Base-by-base conservation (phyloP, 1,140 invertebrate genomes). In the Scaptomyza montana region DNA sequence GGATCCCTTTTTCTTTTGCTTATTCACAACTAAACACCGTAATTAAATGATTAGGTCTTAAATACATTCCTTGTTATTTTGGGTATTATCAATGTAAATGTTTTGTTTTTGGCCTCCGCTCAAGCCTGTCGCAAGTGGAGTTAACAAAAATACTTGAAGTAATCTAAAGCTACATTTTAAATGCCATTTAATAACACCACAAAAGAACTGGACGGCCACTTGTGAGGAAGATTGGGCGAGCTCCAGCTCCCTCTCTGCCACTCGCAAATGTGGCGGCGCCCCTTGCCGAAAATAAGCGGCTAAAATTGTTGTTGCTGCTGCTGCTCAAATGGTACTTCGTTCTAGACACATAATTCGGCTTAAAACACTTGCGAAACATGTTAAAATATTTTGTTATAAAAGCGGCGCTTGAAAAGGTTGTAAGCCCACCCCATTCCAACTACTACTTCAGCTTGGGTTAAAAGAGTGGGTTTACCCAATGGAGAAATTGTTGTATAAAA, bases 351-450 rank as follows among this genome's bases (percentile, higher is more conserved):
- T 87, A 86, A 86, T 78, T 80, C 82, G 78, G 77, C 84, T 89
- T 87, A 82, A 86, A 86, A 86, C 82, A 86, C 82, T 86, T 86
- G 76, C 84, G 82, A 86, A 86, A 86, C 87, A 89, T 86, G 82
- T 86, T 86, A 72, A 87, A 86, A 86, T 87, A 86, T 86, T 89
- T 86, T 78, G 79, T 87, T 87, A 86, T 86, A 89, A 89, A 89
- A 72, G 71, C 77, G 61, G 70, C 77, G 67, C 39, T 47, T 86
- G 61, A 81, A 87, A 86, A 87, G 81, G 81, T 78, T 86, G 36
- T 28, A 2, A 36, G 8, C 3, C 33, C 33, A 8, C 21, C 36
- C 36, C 19, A 8, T 9, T 9, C 33, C 59, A 54, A 57, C 64
- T 54, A 79, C 78, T 69, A 63, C 70, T 81, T 78, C 62, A 79